Evolutionary conservation across 2,888 invertebrate genomes (phyloP), one percentile per base, ranked within the genome.

Genomic region (Selenia dentaria): DNA sequence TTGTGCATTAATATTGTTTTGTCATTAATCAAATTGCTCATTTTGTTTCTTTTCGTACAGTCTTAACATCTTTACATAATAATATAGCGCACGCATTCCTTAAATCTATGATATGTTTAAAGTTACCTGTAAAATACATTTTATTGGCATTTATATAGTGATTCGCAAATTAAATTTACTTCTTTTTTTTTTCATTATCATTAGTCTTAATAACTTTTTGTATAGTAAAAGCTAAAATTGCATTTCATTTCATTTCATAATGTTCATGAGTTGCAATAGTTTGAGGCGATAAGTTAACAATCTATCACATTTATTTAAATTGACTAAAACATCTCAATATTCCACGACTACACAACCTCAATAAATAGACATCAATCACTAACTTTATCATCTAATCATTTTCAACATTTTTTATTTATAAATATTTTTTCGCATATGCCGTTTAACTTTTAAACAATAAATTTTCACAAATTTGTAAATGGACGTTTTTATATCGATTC

Each of bases 91-190:
- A 10, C 25, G 20, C 9, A 38, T 33, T 24, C 31, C 62, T 67
- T 68, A 55, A 42, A 45, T 11, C 70, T 74, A 74, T 74, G 74
- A 74, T 74, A 74, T 74, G 74, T 74, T 22, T 57, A 54, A 57
- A 52, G 27, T 60, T 61, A 60, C 67, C 66, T 68, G 70, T 68
- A 62, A 38, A 29, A 45, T 37, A 43, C 42, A 50, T 35, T 36
- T 6, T 33, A 39, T 16, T 39, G 27, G 22, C 20, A 9, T 20
- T 37, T 25, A 8, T 27, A 31, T 28, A 37, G 9, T 36, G 12
- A 28, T 38, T 33, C 12, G 47, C 54, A 50, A 54, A 57, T 39
- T 31, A 47, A 34, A 18, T 26, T 41, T 46, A 20, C 28, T 24
- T n/a, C n/a, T 3, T 22, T 22, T 22, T 25, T 37, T 35, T 24